phyloP scores from a whole-genome alignment of 1,140 invertebrate species.

The Drosophila simulans region DNA sequence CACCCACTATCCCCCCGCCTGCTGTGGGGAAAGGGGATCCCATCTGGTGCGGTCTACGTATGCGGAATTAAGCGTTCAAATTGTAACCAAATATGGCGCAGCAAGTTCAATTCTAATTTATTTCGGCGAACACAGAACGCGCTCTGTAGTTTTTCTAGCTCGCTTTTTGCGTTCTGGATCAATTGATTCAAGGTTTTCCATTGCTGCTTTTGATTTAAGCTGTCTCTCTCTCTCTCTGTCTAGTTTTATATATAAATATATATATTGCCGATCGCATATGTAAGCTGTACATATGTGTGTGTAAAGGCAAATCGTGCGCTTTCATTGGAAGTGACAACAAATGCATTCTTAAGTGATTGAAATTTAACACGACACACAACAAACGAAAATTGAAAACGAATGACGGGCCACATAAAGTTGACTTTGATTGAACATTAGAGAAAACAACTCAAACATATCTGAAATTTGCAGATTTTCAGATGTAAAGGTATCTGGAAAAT shows the following conservation, averaged over 20 bases:
- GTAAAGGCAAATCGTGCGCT: conserved; percentile 62
- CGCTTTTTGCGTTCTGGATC: conserved; percentile 72
- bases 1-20: conserved; percentile 46
- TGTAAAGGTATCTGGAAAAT: no score
- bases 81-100: conserved; percentile 82
- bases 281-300: conserved; percentile 8
- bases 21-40: not conserved
- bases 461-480: no score
- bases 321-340: conserved; percentile 72
- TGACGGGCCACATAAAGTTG: conserved; percentile 42
- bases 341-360: conserved; percentile 80
- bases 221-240: not conserved
- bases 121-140: conserved; percentile 55
- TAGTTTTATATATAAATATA: conserved; percentile 2
- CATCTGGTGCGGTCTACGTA: conserved; percentile 42
- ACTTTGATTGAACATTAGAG: conserved; percentile 45
- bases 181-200: conserved; percentile 81
- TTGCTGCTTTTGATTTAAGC: conserved; percentile 71
- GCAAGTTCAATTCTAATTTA: conserved; percentile 83
- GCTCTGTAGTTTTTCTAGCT: conserved; percentile 44
- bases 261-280: conserved; percentile 21
- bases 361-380: conserved; percentile 65
- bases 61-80: conserved; percentile 80
- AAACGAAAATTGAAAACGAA: conserved; percentile 62
- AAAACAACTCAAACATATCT: conserved; percentile 21